Evolutionary conservation across 1,140 invertebrate genomes (phyloP), one percentile per base, ranked within the genome.

Genomic region (Listronotus bonariensis): DNA sequence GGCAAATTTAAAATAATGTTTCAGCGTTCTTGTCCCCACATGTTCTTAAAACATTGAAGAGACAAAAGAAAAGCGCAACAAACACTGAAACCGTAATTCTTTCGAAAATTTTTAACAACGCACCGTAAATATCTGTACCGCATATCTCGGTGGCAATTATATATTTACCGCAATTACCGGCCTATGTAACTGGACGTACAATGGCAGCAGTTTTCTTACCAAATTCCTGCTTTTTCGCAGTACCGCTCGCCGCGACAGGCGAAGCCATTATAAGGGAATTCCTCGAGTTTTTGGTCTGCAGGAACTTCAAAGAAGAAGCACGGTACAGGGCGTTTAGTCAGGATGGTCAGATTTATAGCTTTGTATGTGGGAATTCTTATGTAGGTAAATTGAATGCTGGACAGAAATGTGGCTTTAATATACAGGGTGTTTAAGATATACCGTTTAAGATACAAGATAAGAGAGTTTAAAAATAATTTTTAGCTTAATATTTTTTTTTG

Each of bases 111-210:
- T 41, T 6, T 6, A 60, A 34, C 57, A 49, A 26, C 46, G 49
- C 15, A 59, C 34, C 20, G 17, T 49, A 38, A 53, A 48, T 52
- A 52, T 61, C 59, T 53, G 59, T 15, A 56, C 45, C 52, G 62
- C 54, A 65, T 65, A 62, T 66, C 54, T 63, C 62, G 57, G 20
- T 32, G 41, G 53, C 67, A 71, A 68, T 70, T 70, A 70, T 71
- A 67, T 68, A 71, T 71, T 71, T 71, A 68, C 59, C 51, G 70
- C 70, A 71, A 71, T 71, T 71, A 71, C 70, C 18, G n/a, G 45
- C 60, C 67, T 64, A 71, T 71, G 70, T 53, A 56, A 66, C 60
- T 59, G 48, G 58, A 48, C 51, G 32, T 56, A 68, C 70, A 71
- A 63, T 63, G 60, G 68, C 63, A 61, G 64, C 64, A 56, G 66